These are phyloP conservation scores for Chamaea fasciata DNA, from an alignment of 2,113 vertebrate species.

Conservation along the genomic window DNA sequence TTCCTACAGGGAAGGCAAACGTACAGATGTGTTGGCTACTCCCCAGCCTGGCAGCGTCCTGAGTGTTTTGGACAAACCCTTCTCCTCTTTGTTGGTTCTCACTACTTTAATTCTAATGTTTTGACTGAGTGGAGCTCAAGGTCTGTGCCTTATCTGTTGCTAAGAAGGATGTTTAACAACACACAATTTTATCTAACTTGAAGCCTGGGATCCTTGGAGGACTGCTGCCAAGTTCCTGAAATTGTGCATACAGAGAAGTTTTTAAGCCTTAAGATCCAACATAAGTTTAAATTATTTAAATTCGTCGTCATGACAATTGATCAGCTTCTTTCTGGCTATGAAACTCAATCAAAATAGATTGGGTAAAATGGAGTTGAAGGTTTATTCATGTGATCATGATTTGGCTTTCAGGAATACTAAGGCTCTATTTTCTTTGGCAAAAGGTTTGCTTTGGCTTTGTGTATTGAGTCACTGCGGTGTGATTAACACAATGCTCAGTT, in stretches of 20 bases:
- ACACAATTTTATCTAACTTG: not conserved
- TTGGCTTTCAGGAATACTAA: constrained; percentile 14
- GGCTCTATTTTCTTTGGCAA: constrained; percentile 6
- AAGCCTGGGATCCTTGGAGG: not conserved
- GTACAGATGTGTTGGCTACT: not conserved
- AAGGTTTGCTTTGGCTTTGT: constrained; percentile 52
- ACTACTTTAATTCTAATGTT: not conserved
- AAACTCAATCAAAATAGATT: not conserved
- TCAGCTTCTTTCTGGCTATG: not conserved
- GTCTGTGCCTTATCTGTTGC: not conserved
- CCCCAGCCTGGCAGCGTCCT: not conserved
- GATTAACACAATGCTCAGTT: constrained; percentile 64
- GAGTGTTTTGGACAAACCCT: not conserved
- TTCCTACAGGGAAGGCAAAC: not conserved
- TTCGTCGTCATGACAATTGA: not conserved
- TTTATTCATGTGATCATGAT: constrained; percentile 24
- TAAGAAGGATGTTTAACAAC: not conserved
- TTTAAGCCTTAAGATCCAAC: not conserved
- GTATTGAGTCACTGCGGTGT: constrained; percentile 67
- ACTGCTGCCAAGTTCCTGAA: not conserved
- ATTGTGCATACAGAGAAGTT: not conserved
- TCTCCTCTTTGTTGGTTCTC: not conserved
- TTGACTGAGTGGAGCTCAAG: not conserved
- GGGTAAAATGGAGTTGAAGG: not conserved
- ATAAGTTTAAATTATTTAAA: not conserved